Evolutionary conservation across 2,113 vertebrate genomes (phyloP).

Genomic region (Zosterops japonicus): DNA sequence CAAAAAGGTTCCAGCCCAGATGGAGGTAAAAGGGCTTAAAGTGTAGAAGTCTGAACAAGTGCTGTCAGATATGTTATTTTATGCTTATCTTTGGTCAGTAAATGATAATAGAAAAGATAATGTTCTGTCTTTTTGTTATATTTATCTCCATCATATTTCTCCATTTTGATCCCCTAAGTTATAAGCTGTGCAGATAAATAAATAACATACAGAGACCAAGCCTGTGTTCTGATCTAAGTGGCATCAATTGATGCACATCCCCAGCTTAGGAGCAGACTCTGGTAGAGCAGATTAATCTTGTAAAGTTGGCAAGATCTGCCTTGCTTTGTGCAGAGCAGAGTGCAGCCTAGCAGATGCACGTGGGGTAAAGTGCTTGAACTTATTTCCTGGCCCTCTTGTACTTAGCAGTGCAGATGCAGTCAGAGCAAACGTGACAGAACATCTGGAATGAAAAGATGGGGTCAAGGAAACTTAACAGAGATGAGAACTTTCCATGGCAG

Average conservation of each 20-base stretch:
- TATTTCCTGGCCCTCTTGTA: background rate
- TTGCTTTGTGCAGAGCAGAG: background rate
- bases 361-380: background rate
- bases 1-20: background rate
- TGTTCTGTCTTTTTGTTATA: background rate
- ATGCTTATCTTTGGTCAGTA: background rate
- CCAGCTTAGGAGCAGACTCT: background rate
- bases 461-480: conserved; percentile 13
- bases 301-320: background rate
- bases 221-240: background rate
- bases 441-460: conserved; percentile 25
- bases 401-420: background rate
- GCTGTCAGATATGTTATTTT: background rate
- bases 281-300: background rate
- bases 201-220: background rate
- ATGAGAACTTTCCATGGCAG: background rate
- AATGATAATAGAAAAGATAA: background rate
- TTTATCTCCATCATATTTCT: background rate
- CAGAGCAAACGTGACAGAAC: background rate
- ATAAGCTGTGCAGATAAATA: background rate
- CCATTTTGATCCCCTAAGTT: background rate
- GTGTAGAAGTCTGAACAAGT: background rate
- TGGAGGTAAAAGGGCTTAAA: background rate
- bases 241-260: background rate
- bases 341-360: background rate